phyloP scores from a whole-genome alignment of 2,888 invertebrate species.

The Clunio marinus region DNA sequence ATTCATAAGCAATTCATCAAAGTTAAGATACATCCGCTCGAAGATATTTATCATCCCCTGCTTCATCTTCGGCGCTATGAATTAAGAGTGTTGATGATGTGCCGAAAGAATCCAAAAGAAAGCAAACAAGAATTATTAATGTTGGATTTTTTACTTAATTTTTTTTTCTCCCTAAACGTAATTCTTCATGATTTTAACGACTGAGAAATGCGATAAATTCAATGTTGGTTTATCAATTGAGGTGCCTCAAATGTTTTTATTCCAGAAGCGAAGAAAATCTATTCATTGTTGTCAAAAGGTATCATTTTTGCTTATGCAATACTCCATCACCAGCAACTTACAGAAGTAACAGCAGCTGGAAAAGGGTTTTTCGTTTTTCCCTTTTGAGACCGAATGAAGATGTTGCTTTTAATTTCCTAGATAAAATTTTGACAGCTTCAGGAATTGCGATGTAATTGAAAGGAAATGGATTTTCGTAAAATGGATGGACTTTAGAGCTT shows the following conservation, averaged over 20 bases:
- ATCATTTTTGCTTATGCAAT: background rate
- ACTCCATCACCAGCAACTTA: background rate
- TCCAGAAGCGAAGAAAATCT: background rate
- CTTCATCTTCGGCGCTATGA: background rate
- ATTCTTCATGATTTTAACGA: no score
- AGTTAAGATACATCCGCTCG: slow-evolving; percentile 17
- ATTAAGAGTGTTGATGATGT: background rate
- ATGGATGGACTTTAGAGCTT: slow-evolving; percentile 28
- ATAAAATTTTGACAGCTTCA: slow-evolving; percentile 35
- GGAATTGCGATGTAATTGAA: slow-evolving; percentile 28
- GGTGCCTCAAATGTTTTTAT: background rate
- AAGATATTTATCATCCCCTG: slow-evolving; percentile 14
- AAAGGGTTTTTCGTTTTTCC: slow-evolving; percentile 32
- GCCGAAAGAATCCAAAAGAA: background rate
- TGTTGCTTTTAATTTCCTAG: slow-evolving; percentile 36
- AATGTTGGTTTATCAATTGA: slow-evolving; percentile 1
- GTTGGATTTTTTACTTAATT: background rate
- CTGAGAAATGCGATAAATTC: background rate
- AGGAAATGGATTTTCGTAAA: slow-evolving; percentile 37
- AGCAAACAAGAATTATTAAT: slow-evolving; percentile 16
- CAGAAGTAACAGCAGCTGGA: background rate
- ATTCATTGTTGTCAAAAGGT: slow-evolving; percentile 5
- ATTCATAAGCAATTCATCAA: slow-evolving; percentile 37
- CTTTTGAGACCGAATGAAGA: slow-evolving; percentile 4
- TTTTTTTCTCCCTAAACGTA: background rate